Evolutionary conservation across 64 coral and sea anemone species (phyloP), one percentile per base, ranked within the genome.

Genomic region (Platygyra sinensis): DNA sequence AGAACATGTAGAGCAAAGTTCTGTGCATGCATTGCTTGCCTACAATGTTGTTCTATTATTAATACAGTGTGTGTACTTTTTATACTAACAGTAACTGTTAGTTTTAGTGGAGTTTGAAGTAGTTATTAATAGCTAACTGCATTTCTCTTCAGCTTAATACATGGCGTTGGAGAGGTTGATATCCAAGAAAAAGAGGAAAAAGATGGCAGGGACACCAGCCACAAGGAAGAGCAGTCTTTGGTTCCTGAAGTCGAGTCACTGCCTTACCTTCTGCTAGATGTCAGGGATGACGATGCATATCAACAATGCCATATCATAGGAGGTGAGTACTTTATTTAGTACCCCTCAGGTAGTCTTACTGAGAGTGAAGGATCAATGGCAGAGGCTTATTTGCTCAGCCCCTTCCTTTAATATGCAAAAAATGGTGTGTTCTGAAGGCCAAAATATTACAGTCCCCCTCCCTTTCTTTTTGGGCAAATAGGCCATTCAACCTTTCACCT

Each of bases 101-200:
- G 42, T 46, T 46, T 46, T 46, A 46, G 42, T 46, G 42, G 3
- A 46, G 42, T 46, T 46, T 46, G 42, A 46, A 46, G 4, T 46
- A 30, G 51, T 87, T 24, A 30, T 36, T 36, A 36, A 36, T 55
- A 28, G 51, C 65, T 13, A 80, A n/a, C 38, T 71, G 28, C 28
- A 0, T 87, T 16, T 24, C 29, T 84, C 63, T 85, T 20, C 67
- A 99, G 94, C 83, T 90, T 99, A 31, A 99, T 99, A 76, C 93
- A 93, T 95, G 97, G 97, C 24, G 94, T 99, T 61, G 97, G 97
- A 83, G 97, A 99, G 73, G 78, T 99, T 86, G 97, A 99, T 80
- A 50, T 99, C 8, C 90, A 80, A 36, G 94, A 93, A 16, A 86
- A 89, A 74, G 94, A 93, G 29, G 80, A 79, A 20, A 79, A 86